Percentiles rank a stretch among this genome's conserved stretches.
Conservation (phyloP, 2,113 vertebrate genomes). For the Etheostoma spectabile region DNA sequence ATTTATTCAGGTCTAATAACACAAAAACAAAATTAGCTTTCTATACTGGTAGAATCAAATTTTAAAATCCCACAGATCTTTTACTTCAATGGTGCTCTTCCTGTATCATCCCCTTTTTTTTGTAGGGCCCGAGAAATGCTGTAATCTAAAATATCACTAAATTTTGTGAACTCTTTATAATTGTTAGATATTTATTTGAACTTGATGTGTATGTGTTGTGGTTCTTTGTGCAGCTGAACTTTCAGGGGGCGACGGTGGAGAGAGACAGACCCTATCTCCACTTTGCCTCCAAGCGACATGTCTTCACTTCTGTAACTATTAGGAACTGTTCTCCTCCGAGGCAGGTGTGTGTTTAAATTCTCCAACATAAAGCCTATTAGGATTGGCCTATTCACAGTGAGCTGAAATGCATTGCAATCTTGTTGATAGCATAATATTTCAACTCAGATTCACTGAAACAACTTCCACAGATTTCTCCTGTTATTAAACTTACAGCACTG, state of each 20-base stretch:
- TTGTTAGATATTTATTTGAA: not conserved
- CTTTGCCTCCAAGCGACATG: constrained; percentile 86
- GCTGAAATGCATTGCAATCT: not conserved
- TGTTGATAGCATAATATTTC: not conserved
- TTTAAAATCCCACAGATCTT: not conserved
- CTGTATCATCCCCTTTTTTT: not conserved
- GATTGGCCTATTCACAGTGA: not conserved
- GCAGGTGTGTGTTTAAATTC: constrained; percentile 85
- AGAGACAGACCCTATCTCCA: constrained; percentile 83
- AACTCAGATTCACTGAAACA: constrained; percentile 2
- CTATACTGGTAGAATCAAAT: not conserved
- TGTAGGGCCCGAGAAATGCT: not conserved
- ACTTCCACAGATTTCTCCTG: not conserved
- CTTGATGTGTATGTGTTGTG: constrained; percentile 6
- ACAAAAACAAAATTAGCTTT: not conserved
- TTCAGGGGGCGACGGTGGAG: constrained; percentile 87
- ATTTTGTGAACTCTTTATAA: not conserved
- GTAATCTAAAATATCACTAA: not conserved
- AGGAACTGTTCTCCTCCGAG: constrained; percentile 84
- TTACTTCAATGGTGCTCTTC: not conserved
- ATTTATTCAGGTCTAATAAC: not conserved
- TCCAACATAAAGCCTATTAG: not conserved
- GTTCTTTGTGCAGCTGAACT: constrained; percentile 85
- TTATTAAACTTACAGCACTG: not conserved
- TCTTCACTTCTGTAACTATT: constrained; percentile 86